Conservation (phyloP, 1,140 invertebrate genomes). For the Ctenoplectra terminalis region DNA sequence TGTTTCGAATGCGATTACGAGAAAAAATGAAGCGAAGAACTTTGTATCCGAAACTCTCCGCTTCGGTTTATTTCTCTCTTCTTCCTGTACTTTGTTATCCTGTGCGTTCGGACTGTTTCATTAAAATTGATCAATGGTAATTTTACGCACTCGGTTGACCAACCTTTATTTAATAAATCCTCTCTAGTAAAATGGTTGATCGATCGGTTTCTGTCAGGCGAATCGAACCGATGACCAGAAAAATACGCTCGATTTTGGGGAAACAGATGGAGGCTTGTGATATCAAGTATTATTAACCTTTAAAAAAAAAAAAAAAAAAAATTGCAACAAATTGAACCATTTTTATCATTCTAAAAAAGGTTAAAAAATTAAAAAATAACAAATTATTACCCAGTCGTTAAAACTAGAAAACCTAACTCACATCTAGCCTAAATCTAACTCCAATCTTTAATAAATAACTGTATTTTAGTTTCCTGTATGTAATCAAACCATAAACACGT, state of each 20-base stretch:
- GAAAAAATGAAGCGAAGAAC: background rate
- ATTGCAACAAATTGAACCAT: no score
- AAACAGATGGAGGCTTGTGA: no score
- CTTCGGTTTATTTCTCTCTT: background rate
- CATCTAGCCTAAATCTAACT: no score
- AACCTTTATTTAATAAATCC: conserved; percentile 21
- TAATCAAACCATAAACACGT: no score
- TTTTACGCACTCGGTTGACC: conserved; percentile 14
- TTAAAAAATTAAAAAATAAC: no score
- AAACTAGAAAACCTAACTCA: no score
- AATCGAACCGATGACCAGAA: background rate
- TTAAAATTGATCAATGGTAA: conserved; percentile 41
- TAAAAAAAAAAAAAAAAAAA: background rate
- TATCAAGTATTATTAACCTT: background rate
- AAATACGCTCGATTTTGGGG: no score
- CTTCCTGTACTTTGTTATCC: no score
- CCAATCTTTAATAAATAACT: no score
- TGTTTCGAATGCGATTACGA: conserved; percentile 2
- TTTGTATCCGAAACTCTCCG: background rate
- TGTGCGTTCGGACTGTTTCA: background rate
- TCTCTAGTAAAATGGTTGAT: background rate
- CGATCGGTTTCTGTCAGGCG: background rate
- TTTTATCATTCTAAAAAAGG: no score
- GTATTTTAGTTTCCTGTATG: no score
- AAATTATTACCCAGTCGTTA: no score